phyloP scores from a whole-genome alignment of 2,888 invertebrate species.

The Acrobasis suavella region DNA sequence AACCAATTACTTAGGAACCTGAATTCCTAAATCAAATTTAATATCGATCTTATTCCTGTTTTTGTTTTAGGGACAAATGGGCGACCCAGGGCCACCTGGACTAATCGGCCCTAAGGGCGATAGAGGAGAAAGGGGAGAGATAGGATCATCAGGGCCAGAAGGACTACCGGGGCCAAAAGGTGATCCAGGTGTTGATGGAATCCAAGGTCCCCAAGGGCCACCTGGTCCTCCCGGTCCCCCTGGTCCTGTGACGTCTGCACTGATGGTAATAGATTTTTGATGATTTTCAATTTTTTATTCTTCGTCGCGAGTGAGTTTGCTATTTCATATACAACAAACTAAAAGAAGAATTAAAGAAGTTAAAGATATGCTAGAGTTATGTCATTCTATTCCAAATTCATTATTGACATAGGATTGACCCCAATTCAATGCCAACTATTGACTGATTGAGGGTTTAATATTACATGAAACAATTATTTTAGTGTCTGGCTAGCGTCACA shows the following conservation, averaged over 20 bases:
- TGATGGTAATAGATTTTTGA: conserved; percentile 50
- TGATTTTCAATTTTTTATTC: not conserved
- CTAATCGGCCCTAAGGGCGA: conserved; percentile 84
- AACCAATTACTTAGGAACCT: too few relatives aligned
- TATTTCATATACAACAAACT: too few relatives aligned
- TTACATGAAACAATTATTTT: too few relatives aligned
- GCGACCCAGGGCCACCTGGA: conserved; percentile 87
- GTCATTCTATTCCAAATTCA: too few relatives aligned
- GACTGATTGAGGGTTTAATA: too few relatives aligned
- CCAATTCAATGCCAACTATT: too few relatives aligned
- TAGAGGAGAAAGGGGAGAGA: conserved; percentile 87
- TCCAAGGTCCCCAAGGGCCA: conserved; percentile 85
- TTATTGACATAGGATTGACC: too few relatives aligned
- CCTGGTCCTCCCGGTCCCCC: conserved; percentile 87
- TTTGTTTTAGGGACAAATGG: conserved; percentile 82
- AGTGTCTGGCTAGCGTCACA: too few relatives aligned
- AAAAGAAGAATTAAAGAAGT: too few relatives aligned
- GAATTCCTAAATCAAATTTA: not conserved
- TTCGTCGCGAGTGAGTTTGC: too few relatives aligned
- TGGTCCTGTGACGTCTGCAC: conserved; percentile 49
- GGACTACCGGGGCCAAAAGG: conserved; percentile 91
- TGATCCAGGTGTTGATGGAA: conserved; percentile 88
- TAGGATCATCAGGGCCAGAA: conserved; percentile 83
- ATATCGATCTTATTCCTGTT: conserved; percentile 22
- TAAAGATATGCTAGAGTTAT: too few relatives aligned